Base-by-base conservation (phyloP, 2,797 vertebrate genomes). In the Choloepus didactylus region DNA sequence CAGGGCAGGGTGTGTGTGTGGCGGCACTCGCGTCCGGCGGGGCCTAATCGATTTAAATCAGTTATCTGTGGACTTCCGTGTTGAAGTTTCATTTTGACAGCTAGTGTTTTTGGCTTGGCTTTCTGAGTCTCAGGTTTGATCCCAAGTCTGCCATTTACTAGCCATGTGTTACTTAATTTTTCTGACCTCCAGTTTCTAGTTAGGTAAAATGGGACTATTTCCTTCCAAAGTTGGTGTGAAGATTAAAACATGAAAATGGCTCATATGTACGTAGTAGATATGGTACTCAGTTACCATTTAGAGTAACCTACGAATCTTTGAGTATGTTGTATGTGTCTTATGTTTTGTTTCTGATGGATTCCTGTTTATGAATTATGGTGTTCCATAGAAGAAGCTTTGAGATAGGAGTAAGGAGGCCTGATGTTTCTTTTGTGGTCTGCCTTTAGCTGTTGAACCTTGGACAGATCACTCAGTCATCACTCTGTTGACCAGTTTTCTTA, bases 341-440 rank as follows among this genome's bases (percentile, higher is more conserved):
- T 44, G 70, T 88, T 76, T 83, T 88, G 38, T 73, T 89, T 87
- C 67, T 84, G 5, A 18, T 87, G 23, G 60, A 80, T 92, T 75
- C 51, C 59, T 76, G 4, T 89, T 56, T 81, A 31, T 87, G 60
- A 35, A 15, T 88, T 80, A 51, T 3, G 8, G 72, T 85, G 3
- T 75, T 69, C 23, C 27, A 5, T 38, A 44, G 90, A 56, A 79
- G 56, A 25, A 76, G 59, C 51, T 90, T 90, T 21, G 16, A 73
- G 86, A 41, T 62, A 56, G 66, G 54, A 87, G 46, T 46, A 67
- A 38, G 69, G 51, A 69, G 46, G 62, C 35, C 35, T 46, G 44
- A 44, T 25, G 11, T 92, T 62, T 76, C 62, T 70, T 73, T 35
- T 90, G 51, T 54, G 89, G 87, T 77, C 86, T 72, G 25, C 51